These are phyloP conservation scores for Pinctada fucata DNA, from an alignment of 2,888 invertebrate genomes.

Conservation along the genomic window DNA sequence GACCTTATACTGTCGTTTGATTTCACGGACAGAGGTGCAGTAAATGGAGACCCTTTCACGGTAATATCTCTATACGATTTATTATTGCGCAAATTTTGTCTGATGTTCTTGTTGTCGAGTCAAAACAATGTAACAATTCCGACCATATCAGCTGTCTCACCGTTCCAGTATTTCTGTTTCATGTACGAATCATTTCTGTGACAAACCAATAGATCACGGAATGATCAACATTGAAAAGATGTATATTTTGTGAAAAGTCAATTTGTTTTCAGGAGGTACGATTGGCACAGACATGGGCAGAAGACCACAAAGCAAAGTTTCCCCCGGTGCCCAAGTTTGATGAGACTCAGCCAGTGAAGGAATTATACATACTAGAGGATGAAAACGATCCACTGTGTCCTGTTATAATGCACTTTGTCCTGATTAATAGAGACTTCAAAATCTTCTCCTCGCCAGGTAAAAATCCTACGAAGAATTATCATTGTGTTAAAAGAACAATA, in stretches of 20 bases:
- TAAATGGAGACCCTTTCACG: background rate
- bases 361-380: too few relatives aligned
- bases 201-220: too few relatives aligned
- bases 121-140: too few relatives aligned
- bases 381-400: too few relatives aligned
- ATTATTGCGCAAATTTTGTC: too few relatives aligned
- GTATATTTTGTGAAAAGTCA: background rate
- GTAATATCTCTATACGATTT: background rate
- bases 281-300: background rate
- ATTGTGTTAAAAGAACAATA: too few relatives aligned
- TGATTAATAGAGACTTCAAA: background rate
- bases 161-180: too few relatives aligned
- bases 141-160: too few relatives aligned
- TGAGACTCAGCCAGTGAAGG: background rate
- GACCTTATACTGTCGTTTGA: conserved; percentile 5
- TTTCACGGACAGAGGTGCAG: conserved; percentile 1
- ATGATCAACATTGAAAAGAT: background rate
- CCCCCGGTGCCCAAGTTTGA: conserved; percentile 5
- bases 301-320: background rate
- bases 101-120: too few relatives aligned
- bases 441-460: background rate
- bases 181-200: too few relatives aligned
- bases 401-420: background rate
- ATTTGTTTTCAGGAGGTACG: conserved; percentile 1
- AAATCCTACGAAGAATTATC: background rate